A percentile compares a stretch with the other conserved stretches of the same genome.
These are phyloP conservation scores for Gouania willdenowi DNA, from an alignment of 2,797 vertebrate species.

Conservation along the genomic window DNA sequence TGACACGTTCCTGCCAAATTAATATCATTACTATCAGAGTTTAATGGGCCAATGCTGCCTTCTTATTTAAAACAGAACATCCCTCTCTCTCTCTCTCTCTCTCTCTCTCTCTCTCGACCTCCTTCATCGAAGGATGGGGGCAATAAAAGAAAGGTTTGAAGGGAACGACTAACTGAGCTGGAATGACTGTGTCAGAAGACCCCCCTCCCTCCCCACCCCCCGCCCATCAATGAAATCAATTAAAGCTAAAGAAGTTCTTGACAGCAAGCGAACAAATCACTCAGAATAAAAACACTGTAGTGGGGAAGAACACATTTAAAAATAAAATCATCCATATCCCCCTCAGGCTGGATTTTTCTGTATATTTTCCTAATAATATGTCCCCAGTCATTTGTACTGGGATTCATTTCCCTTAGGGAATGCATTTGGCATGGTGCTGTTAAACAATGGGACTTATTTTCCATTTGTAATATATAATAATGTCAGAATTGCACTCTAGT, in stretches of 20 bases:
- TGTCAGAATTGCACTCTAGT: constrained; percentile 15
- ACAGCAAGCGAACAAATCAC: constrained; percentile 6
- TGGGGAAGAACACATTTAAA: too few species aligned
- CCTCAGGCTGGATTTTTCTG: too few species aligned
- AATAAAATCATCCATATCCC: too few species aligned
- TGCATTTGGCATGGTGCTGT: constrained; percentile 3
- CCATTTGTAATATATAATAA: constrained; percentile 19
- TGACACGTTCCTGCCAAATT: constrained; percentile 97
- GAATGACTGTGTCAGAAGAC: constrained; percentile 16
- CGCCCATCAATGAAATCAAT: constrained; percentile 1
- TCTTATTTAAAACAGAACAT: constrained; percentile 82
- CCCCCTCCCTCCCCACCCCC: too few species aligned
- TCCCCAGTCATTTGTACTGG: constrained; percentile 2
- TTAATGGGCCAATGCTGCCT: constrained; percentile 90
- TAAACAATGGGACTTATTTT: constrained; percentile 2
- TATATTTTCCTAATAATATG: too few species aligned
- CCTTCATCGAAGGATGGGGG: constrained; percentile 38
- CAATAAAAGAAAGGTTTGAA: constrained; percentile 6
- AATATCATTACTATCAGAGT: constrained; percentile 94
- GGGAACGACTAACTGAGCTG: constrained; percentile 32
- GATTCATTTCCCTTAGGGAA: constrained; percentile 7
- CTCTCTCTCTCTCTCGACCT: constrained; percentile 70
- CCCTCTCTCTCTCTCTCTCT: constrained; percentile 72
- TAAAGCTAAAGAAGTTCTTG: neutral
- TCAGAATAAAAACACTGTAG: neutral